These are phyloP conservation scores for Drosophila navojoa DNA, from an alignment of 1,140 invertebrate species.

Conservation along the genomic window DNA sequence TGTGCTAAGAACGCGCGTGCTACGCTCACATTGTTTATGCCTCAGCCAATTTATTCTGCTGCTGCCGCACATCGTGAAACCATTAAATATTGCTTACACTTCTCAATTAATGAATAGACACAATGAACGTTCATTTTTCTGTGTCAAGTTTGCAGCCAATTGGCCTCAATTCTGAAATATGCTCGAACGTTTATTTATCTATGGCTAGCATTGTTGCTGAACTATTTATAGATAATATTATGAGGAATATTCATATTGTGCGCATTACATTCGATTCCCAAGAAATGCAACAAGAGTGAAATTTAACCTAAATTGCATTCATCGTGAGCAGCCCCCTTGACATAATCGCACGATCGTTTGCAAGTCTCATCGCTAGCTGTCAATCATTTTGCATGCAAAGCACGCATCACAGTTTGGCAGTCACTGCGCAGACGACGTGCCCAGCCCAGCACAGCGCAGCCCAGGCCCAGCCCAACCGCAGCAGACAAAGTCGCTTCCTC, in stretches of 20 bases:
- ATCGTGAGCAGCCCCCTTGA: neutral
- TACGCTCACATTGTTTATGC: conserved; percentile 44
- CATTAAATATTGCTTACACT: conserved; percentile 72
- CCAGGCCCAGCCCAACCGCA: conserved; percentile 32
- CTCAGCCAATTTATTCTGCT: conserved; percentile 15
- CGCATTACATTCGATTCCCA: conserved; percentile 4
- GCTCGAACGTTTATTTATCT: conserved; percentile 15
- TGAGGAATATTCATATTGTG: conserved; percentile 5
- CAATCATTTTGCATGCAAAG: conserved; percentile 54
- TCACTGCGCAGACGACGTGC: conserved; percentile 46
- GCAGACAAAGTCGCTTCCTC: conserved; percentile 49
- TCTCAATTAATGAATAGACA: conserved; percentile 67
- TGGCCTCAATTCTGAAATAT: conserved; percentile 56
- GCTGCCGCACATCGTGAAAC: conserved; percentile 20
- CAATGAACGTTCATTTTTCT: conserved; percentile 50
- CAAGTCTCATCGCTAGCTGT: conserved; percentile 29
- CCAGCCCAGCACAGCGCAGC: conserved; percentile 29
- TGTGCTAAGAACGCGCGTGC: conserved; percentile 33
- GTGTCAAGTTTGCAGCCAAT: conserved; percentile 67
- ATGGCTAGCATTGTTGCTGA: conserved; percentile 42
- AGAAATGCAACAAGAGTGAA: neutral
- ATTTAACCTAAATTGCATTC: neutral
- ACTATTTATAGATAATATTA: conserved; percentile 7
- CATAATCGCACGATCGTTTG: neutral
- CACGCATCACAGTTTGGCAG: conserved; percentile 59